Base-by-base conservation (phyloP, 2,113 vertebrate species). In the Trematomus loennbergii region DNA sequence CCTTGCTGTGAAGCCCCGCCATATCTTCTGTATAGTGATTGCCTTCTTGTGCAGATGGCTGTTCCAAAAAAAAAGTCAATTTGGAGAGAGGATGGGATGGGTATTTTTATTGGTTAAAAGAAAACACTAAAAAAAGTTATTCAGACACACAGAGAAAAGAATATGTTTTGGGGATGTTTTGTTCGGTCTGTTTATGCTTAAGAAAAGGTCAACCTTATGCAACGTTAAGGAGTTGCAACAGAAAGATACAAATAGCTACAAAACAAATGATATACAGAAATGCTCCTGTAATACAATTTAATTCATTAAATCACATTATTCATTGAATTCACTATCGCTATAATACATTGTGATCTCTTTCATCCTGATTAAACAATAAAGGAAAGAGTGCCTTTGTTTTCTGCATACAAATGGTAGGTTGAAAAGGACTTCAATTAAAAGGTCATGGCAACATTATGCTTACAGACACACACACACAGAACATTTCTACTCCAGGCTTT, bases 11-110 rank as follows among this genome's bases (percentile, higher is more conserved):
- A 96, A 97, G 83, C 96, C 95, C 82, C 97, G 93, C 97, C 98
- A 99, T 86, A 89, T 94, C 91, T 96, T 99, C 94, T 99, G 97
- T 88, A 99, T 96, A 87, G 91, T 50, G 78, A 90, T 92, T 4
- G 89, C 94, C 69, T 93, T 91, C 93, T 91, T 94, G 87, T 93
- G 92, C 88, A 98, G 93, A 89, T 96, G 81, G 73, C 98, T 99
- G 86, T 79, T 93, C 93, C 81, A 83, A 81, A 55, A 63, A 63
- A 53, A 53, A 79, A 58, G 92, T 93, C 74, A 87, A 74, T 88
- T 77, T 93, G 76, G 22, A 25, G 65, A 84, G 73, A 90, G 77
- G 69, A 86, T 46, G 79, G 48, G 48, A 73, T 74, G 62, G 63
- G 29, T 73, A 70, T 75, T 77, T 77, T 57, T 29, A 64, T 50